Evolutionary conservation across 2,888 invertebrate genomes (phyloP).

Genomic region (Tuberolachnus salignus): DNA sequence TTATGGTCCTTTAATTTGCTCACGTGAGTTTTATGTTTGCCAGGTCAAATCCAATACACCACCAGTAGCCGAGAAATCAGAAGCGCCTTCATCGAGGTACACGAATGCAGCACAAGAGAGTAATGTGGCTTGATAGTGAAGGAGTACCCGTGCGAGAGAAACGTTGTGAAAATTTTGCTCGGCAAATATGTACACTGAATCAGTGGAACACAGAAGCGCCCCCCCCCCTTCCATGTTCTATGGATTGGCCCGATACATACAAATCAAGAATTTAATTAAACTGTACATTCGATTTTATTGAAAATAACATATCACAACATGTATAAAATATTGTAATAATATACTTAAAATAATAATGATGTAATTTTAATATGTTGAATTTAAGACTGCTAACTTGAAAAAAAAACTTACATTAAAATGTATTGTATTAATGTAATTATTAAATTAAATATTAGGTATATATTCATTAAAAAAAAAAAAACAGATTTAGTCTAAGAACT

Average conservation of each 20-base stretch:
- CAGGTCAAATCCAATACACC: conserved; percentile 59
- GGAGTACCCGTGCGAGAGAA: neutral
- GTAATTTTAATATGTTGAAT: conserved; percentile 40
- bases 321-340: conserved; percentile 50
- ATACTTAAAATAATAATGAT: conserved; percentile 28
- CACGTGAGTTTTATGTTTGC: neutral
- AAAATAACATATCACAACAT: conserved; percentile 56
- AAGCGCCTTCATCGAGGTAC: conserved; percentile 65
- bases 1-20: neutral
- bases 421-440: conserved; percentile 10
- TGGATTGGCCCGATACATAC: neutral
- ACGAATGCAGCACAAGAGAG: conserved; percentile 8
- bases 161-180: neutral
- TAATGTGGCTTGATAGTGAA: conserved; percentile 9
- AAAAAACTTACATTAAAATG: conserved; percentile 1
- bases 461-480: conserved; percentile 29
- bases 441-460: conserved; percentile 5
- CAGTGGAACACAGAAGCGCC: too few species aligned
- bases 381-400: conserved; percentile 46
- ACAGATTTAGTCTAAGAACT: conserved; percentile 47
- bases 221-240: too few species aligned
- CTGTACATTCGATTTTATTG: conserved; percentile 48
- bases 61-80: conserved; percentile 68
- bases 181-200: neutral
- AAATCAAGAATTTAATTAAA: neutral